Conservation (phyloP, 2,113 vertebrate species). For the Pelmatolapia mariae region DNA sequence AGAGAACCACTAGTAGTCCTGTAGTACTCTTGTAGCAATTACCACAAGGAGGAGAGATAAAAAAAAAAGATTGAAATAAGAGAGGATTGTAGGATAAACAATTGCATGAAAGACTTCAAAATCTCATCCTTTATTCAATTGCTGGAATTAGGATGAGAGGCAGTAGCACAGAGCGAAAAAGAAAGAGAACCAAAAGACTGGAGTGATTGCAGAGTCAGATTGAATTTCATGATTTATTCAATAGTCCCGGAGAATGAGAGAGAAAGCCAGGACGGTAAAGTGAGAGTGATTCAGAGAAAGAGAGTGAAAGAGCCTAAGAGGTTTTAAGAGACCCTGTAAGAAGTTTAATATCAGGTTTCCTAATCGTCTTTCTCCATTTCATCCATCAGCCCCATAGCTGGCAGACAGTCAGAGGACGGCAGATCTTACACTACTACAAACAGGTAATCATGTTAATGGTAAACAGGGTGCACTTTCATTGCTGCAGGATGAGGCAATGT, state of each 20-base stretch:
- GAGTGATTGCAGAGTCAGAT: conserved; percentile 24
- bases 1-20: neutral
- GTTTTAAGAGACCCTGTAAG: conserved; percentile 33
- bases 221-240: conserved; percentile 59
- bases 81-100: neutral
- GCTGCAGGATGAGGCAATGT: neutral
- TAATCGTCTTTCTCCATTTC: conserved; percentile 30
- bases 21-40: neutral
- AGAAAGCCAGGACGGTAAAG: conserved; percentile 4
- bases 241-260: conserved; percentile 10
- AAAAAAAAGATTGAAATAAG: neutral
- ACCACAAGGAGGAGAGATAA: neutral
- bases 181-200: conserved; percentile 32
- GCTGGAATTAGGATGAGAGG: conserved; percentile 6
- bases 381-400: conserved; percentile 23
- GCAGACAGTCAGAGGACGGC: neutral
- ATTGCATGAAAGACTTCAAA: neutral
- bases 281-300: neutral
- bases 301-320: conserved; percentile 6
- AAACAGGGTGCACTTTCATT: neutral
- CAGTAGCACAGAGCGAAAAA: neutral
- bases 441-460: neutral
- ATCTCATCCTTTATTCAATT: conserved; percentile 5
- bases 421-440: neutral
- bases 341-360: conserved; percentile 48